Base-by-base conservation (phyloP, 2,797 vertebrate species). In the Anisognathus igniventris region DNA sequence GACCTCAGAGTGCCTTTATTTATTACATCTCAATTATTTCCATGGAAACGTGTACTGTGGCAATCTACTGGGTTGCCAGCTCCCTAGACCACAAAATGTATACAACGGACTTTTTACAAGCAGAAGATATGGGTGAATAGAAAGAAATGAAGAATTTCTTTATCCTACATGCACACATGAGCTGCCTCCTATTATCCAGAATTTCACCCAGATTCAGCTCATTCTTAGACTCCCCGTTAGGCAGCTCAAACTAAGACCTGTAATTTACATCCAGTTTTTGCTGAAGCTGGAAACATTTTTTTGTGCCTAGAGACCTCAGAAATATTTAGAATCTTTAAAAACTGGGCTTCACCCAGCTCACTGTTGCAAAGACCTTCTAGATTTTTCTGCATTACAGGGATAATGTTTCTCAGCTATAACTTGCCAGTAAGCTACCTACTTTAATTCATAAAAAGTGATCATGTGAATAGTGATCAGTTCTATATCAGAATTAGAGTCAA, bases 21-120 rank as follows among this genome's bases (percentile, higher is more conserved):
- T 98, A 98, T 98, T 97, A 97, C 96, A 96, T 97, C 97, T 98
- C 98, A 97, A 97, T 98, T 98, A 98, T 98, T 98, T 98, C 98
- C 97, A 98, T 98, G 97, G 97, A 98, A 98, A 98, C 97, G 14
- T 89, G 68, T 84, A 94, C 94, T 88, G 82, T 95, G 86, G 95
- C 76, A 88, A 97, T 95, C 96, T 93, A 95, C 88, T 82, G 79
- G 60, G 86, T 70, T 96, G 91, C 97, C 93, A 95, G 93, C 94
- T 97, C 96, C 91, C 95, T 65, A 93, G 84, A 91, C 95, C 95
- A 97, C 95, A 94, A 96, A 96, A 97, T 88, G 54, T 93, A 79
- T 95, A 96, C 64, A 86, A 95, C 24, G 16, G 96, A 96, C 86
- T 97, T 97, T 72, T 48, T 61, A 92, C 90, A 94, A 88, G 74